Conservation (phyloP, 2,888 invertebrate genomes). For the Agonopterix arenella region DNA sequence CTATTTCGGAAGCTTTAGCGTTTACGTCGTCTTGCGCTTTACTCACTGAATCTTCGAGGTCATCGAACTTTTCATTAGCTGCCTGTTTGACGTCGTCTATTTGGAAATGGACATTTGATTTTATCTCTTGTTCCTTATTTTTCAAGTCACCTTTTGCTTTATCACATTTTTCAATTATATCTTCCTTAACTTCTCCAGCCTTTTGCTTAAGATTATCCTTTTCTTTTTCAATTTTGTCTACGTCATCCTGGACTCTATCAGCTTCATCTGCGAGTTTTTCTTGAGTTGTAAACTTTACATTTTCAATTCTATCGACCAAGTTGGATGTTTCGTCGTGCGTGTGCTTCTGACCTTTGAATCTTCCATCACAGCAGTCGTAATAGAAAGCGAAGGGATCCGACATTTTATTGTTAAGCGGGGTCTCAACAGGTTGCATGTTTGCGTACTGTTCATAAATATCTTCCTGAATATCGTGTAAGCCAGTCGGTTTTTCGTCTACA, state of each 20-base stretch:
- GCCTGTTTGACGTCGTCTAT: constrained; percentile 28
- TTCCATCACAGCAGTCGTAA: constrained; percentile 56
- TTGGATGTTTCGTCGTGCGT: constrained; percentile 65
- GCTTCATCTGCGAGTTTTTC: constrained; percentile 49
- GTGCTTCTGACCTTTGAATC: constrained; percentile 52
- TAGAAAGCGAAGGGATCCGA: constrained; percentile 59
- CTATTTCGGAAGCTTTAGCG: constrained; percentile 30
- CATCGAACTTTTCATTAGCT: constrained; percentile 33
- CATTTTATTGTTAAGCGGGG: constrained; percentile 41
- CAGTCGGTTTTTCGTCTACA: constrained; percentile 55
- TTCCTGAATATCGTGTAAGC: constrained; percentile 37
- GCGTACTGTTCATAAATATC: constrained; percentile 60
- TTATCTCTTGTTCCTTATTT: constrained; percentile 34
- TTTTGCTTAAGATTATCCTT: constrained; percentile 53
- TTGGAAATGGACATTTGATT: constrained; percentile 34
- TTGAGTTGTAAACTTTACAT: constrained; percentile 56
- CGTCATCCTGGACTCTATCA: constrained; percentile 38
- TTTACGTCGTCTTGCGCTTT: constrained; percentile 33
- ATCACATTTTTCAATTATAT: constrained; percentile 35
- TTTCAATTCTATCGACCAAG: constrained; percentile 58
- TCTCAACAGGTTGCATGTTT: constrained; percentile 65
- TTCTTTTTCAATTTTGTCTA: constrained; percentile 47
- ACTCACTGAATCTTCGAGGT: constrained; percentile 33
- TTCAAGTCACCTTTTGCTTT: constrained; percentile 34
- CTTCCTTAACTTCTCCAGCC: constrained; percentile 35